These are phyloP conservation scores for Baccha elongata DNA, from an alignment of 2,888 invertebrate species.

Conservation along the genomic window DNA sequence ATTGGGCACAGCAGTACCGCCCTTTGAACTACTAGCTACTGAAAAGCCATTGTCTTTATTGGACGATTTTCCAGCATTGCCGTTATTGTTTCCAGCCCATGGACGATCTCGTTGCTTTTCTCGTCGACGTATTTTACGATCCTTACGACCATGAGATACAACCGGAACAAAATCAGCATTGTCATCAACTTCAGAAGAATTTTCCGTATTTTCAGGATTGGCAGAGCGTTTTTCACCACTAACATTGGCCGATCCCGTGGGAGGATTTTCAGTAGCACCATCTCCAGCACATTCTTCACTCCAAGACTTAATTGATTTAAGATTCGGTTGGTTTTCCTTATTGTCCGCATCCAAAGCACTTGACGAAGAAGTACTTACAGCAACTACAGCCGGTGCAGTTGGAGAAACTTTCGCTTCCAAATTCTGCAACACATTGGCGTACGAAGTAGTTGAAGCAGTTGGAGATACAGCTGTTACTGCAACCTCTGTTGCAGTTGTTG, in stretches of 20 bases:
- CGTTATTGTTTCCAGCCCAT: slow-evolving; percentile 69
- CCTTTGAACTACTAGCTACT: slow-evolving; percentile 27
- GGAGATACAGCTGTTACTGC: slow-evolving; percentile 59
- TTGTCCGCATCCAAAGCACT: slow-evolving; percentile 71
- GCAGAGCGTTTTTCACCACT: slow-evolving; percentile 82
- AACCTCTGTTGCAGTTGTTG: slow-evolving; percentile 70
- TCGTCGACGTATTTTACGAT: slow-evolving; percentile 81
- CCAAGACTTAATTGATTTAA: slow-evolving; percentile 80
- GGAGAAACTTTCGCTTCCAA: slow-evolving; percentile 81
- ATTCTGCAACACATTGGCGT: slow-evolving; percentile 88
- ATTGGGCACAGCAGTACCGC: slow-evolving; percentile 40
- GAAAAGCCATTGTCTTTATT: slow-evolving; percentile 74
- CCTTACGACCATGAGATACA: slow-evolving; percentile 81
- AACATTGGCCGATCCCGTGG: slow-evolving; percentile 38
- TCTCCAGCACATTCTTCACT: slow-evolving; percentile 80
- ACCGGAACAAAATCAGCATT: slow-evolving; percentile 82
- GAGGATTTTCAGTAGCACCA: slow-evolving; percentile 65
- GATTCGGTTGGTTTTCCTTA: slow-evolving; percentile 80
- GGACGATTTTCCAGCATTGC: slow-evolving; percentile 60
- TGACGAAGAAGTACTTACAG: slow-evolving; percentile 33
- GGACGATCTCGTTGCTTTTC: slow-evolving; percentile 79
- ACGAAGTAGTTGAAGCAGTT: slow-evolving; percentile 85
- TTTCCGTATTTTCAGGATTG: slow-evolving; percentile 79
- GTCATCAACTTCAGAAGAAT: slow-evolving; percentile 81
- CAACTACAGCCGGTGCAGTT: slow-evolving; percentile 11